These are phyloP conservation scores for Endotricha flammealis DNA, from an alignment of 2,888 invertebrate genomes.

Conservation along the genomic window DNA sequence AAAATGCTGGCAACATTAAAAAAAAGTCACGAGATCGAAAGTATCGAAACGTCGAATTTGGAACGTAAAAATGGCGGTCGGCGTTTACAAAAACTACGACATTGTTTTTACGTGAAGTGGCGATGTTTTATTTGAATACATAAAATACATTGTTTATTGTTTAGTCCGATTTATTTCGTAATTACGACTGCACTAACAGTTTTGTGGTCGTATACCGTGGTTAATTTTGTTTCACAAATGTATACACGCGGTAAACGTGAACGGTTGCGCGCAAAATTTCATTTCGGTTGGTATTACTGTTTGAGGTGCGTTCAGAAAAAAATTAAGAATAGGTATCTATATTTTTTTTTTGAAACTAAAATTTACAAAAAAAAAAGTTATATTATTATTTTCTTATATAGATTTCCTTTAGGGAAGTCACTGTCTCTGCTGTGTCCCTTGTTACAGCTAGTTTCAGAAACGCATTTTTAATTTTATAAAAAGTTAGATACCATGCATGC, in stretches of 20 bases:
- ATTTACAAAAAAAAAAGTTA: too few species aligned
- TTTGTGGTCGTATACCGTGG: constrained; percentile 22
- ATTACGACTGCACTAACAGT: constrained; percentile 24
- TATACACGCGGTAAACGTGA: constrained; percentile 1
- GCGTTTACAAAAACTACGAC: constrained; percentile 10
- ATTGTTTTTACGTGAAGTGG: constrained; percentile 24
- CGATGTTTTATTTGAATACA: constrained; percentile 22
- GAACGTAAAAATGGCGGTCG: constrained; percentile 1
- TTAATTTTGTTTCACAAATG: constrained; percentile 19
- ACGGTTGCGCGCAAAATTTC: not conserved
- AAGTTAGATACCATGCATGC: too few species aligned
- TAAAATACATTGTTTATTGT: constrained; percentile 30
- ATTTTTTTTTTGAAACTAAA: too few species aligned
- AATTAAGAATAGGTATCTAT: too few species aligned
- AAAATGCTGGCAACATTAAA: not conserved
- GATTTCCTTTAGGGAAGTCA: too few species aligned
- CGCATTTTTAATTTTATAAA: too few species aligned
- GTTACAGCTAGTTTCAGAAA: too few species aligned
- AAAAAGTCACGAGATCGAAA: not conserved
- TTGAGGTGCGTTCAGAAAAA: not conserved
- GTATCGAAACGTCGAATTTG: too few species aligned
- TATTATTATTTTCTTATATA: too few species aligned
- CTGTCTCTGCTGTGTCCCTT: too few species aligned
- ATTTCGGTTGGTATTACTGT: not conserved
- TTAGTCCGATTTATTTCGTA: constrained; percentile 19